phyloP scores from a whole-genome alignment of 2,888 invertebrate genomes.

The Resseliella maxima region DNA sequence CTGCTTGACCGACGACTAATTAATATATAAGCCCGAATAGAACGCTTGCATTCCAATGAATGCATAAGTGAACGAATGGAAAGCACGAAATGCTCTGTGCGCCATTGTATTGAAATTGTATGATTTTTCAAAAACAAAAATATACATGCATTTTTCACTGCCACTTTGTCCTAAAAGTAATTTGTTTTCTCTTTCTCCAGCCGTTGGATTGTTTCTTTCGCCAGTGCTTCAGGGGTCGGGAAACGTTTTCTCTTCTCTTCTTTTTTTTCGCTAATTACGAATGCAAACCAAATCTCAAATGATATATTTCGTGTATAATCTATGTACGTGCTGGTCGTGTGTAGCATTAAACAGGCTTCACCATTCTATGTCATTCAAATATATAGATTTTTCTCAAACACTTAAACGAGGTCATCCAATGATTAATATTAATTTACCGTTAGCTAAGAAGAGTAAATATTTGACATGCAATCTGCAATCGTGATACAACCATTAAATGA shows the following conservation, averaged over 20 bases:
- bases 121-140: constrained; percentile 38
- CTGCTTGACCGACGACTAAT: constrained; percentile 51
- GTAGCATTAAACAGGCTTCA: constrained; percentile 30
- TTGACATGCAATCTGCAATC: constrained; percentile 51
- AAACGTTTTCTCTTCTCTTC: not conserved
- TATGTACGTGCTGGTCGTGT: not conserved
- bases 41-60: constrained; percentile 14
- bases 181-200: not conserved
- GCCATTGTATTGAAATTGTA: not conserved
- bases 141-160: constrained; percentile 26
- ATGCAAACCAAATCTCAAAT: constrained; percentile 2
- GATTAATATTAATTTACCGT: constrained; percentile 44
- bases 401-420: constrained; percentile 25
- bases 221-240: not conserved
- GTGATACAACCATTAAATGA: constrained; percentile 51
- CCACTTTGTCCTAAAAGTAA: not conserved
- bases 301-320: constrained; percentile 31
- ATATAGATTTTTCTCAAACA: constrained; percentile 27
- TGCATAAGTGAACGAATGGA: not conserved
- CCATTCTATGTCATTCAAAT: not conserved
- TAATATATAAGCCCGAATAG: constrained; percentile 1
- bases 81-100: not conserved
- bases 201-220: not conserved
- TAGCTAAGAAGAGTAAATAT: constrained; percentile 29
- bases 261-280: constrained; percentile 19